Evolutionary conservation across 2,797 vertebrate genomes (phyloP), one percentile per base, ranked within the genome.

Genomic region (Acipenser ruthenus): DNA sequence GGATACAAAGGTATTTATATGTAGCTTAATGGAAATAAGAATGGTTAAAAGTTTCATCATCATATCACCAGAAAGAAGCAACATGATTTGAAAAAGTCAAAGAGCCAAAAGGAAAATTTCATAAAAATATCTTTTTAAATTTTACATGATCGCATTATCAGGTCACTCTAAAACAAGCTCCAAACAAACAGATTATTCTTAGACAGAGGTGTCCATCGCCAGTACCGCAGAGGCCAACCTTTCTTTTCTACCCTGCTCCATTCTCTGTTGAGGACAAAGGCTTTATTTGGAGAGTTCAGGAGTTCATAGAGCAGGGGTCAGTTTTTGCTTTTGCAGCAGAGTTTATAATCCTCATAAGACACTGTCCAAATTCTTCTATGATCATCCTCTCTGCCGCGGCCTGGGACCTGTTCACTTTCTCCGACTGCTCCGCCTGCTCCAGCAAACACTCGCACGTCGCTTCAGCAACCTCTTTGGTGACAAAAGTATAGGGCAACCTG

Each of bases 341-440:
- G 85, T 85, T 95, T 81, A 99, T 98, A 68, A 99, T 94, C 64
- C 93, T 93, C 93, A 95, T 94, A 74, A 99, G 87, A 70, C 97
- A 99, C 72, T 93, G 93, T 72, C 96, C 96, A n/a, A 98, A 99
- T 80, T 99, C 96, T 81, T 99, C 96, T 77, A 99, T 88, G 79
- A 99, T 93, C 88, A 96, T 86, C 70, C 92, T 81, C 79, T 99
- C 97, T 0, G 95, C 93, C 0, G 88, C 86, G 0, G 86, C 90
- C 80, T 92, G 91, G 4, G 95, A 89, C 78, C 95, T 93, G 13
- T 89, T 90, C 66, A 78, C 83, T 77, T 93, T 93, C 80, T 99
- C 96, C 0, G 93, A 90, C 73, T 92, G 89, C 73, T 95, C 95
- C 1, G 93, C 96, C 83, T 95, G 92, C 2, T 95, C 96, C 6